These are phyloP conservation scores for Diaphora mendica DNA, from an alignment of 2,888 invertebrate species.

Conservation along the genomic window DNA sequence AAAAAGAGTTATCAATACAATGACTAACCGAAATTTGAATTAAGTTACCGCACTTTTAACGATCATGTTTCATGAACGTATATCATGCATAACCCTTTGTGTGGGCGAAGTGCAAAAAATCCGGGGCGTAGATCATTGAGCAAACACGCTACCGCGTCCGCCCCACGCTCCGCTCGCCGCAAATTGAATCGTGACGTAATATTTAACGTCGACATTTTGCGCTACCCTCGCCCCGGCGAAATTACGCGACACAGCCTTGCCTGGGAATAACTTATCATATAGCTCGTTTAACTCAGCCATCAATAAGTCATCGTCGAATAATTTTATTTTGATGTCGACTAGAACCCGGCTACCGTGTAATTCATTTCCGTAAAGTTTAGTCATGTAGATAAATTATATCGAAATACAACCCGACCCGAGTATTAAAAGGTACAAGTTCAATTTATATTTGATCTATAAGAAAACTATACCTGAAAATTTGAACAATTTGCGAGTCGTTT, in stretches of 20 bases:
- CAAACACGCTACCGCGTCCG: slow-evolving; percentile 50
- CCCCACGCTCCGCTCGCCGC: slow-evolving; percentile 49
- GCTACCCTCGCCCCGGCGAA: slow-evolving; percentile 56
- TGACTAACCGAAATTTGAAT: slow-evolving; percentile 22
- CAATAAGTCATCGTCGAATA: slow-evolving; percentile 65
- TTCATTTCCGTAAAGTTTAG: slow-evolving; percentile 52
- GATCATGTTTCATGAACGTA: slow-evolving; percentile 23
- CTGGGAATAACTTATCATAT: slow-evolving; percentile 67
- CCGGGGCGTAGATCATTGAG: slow-evolving; percentile 36
- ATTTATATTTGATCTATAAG: slow-evolving; percentile 24
- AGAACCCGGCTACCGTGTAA: slow-evolving; percentile 54
- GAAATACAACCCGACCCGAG: slow-evolving; percentile 35
- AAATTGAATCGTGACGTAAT: slow-evolving; percentile 68
- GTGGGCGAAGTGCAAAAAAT: slow-evolving; percentile 26
- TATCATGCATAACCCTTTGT: slow-evolving; percentile 30
- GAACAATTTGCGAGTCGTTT: slow-evolving; percentile 21
- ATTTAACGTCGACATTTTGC: slow-evolving; percentile 66
- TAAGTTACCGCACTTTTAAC: slow-evolving; percentile 22
- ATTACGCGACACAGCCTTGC: slow-evolving; percentile 61
- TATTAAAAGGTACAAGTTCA: slow-evolving; percentile 27
- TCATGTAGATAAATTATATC: slow-evolving; percentile 48
- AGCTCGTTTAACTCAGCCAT: slow-evolving; percentile 66
- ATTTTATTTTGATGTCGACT: slow-evolving; percentile 65
- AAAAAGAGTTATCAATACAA: slow-evolving; percentile 16
- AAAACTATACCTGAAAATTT: slow-evolving; percentile 16